Evolutionary conservation across 2,888 invertebrate genomes (phyloP).

Genomic region (Parnassius glacialis): DNA sequence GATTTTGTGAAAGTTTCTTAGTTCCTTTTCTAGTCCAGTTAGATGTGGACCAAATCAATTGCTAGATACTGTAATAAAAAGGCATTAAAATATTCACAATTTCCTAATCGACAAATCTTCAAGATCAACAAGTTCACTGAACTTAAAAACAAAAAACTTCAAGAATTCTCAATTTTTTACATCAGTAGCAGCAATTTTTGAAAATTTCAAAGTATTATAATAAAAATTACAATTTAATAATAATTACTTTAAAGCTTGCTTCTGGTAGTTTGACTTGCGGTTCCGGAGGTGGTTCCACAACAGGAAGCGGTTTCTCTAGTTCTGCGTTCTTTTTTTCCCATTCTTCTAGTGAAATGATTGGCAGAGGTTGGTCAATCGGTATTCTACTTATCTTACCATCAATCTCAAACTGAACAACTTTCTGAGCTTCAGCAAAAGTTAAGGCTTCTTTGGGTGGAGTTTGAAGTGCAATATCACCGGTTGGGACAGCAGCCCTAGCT

Average conservation of each 20-base stretch:
- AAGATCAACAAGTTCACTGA: no score
- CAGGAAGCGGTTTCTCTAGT: conserved; percentile 67
- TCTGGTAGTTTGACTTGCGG: conserved; percentile 73
- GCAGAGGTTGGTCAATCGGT: conserved; percentile 83
- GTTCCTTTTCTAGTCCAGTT: no score
- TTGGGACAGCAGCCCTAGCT: conserved; percentile 80
- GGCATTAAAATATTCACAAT: no score
- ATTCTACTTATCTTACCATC: conserved; percentile 88
- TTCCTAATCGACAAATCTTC: no score
- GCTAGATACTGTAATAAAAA: no score
- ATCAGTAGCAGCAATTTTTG: no score
- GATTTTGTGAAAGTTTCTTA: no score
- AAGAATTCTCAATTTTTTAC: no score
- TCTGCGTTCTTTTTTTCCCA: conserved; percentile 77
- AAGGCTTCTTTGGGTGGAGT: conserved; percentile 85
- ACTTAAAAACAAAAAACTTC: no score
- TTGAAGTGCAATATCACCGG: conserved; percentile 76
- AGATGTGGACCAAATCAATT: no score
- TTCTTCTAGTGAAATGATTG: conserved; percentile 86
- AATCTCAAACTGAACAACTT: conserved; percentile 92
- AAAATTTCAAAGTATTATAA: no score
- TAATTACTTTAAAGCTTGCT: conserved; percentile 68
- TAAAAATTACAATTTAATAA: background rate
- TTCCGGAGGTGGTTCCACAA: conserved; percentile 65
- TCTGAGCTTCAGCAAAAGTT: conserved; percentile 91